Percentiles rank a stretch among this genome's conserved stretches.
These are phyloP conservation scores for Mnemiopsis leidyi DNA, from an alignment of 37 sponge, comb jelly and placozoan species.

Conservation along the genomic window DNA sequence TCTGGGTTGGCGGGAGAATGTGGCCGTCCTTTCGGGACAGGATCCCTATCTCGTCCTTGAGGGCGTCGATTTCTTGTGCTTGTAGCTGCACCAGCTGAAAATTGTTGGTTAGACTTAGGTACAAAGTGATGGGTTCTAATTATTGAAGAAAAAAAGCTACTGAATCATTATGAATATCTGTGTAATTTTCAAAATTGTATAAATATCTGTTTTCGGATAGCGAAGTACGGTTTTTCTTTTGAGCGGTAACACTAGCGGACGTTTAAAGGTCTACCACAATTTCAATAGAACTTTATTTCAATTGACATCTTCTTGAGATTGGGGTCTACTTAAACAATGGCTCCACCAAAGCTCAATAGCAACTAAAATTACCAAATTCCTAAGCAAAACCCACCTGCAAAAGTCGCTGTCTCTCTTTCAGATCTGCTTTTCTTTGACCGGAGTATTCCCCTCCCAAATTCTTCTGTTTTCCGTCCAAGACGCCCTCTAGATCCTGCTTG, in stretches of 20 bases:
- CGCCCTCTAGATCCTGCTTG: constrained; percentile 72
- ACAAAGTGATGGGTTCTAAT: too few species aligned
- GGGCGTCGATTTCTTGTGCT: constrained; percentile 75
- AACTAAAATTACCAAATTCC: too few species aligned
- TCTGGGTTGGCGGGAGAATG: constrained; percentile 82
- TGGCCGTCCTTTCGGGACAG: constrained; percentile 88
- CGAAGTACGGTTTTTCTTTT: too few species aligned
- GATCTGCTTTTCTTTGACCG: constrained; percentile 64
- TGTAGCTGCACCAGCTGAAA: constrained; percentile 75
- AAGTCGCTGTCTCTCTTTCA: constrained; percentile 75
- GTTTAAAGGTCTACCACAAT: too few species aligned
- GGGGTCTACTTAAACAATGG: background rate
- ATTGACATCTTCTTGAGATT: background rate
- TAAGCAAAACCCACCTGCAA: constrained; percentile 36
- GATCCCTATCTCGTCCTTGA: constrained; percentile 80
- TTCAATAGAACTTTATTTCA: too few species aligned
- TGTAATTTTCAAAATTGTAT: too few species aligned
- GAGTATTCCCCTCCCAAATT: constrained; percentile 72
- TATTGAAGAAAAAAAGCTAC: too few species aligned
- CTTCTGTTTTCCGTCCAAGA: constrained; percentile 82
- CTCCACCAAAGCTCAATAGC: too few species aligned
- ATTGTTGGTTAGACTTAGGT: too few species aligned
- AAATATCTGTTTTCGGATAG: too few species aligned
- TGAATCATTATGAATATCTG: too few species aligned
- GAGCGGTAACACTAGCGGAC: too few species aligned